Base-by-base conservation (phyloP, 2,888 invertebrate genomes). In the Cataglyphis rosenhaueri region DNA sequence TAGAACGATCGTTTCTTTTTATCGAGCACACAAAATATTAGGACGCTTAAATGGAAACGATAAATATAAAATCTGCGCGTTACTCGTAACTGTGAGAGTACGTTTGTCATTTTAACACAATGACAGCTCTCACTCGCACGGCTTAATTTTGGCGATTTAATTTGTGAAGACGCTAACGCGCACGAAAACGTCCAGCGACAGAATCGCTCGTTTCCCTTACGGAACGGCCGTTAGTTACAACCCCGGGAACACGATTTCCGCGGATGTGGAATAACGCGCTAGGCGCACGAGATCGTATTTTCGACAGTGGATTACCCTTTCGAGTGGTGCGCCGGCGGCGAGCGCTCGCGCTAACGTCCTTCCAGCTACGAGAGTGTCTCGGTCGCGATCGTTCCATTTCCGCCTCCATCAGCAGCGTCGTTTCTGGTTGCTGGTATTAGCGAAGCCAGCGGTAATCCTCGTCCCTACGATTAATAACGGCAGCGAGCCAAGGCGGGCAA, bases 221-320 rank as follows among this genome's bases (percentile, higher is more conserved):
- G 81, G 62, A 70, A 61, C 73, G 85, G 61, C 79, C 74, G 74
- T 66, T 78, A 79, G 76, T 70, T 85, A 82, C 65, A 82, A 48
- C 78, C 66, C 68, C 65, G 73, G 64, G 84, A 81, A 86, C 90
- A 86, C 83, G 88, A 89, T 86, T 88, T 88, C 88, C 86, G 84
- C 73, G 86, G 70, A 88, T 90, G 82, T 88, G 86, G 89, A 89
- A 85, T 88, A 88, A 83, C 86, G 85, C 73, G 86, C 75, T 78
- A 65, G 86, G 83, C 83, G 71, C 81, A 68, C 59, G 84, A 70
- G 84, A 88, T 88, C 85, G 89, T 90, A 89, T 90, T 89, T 89
- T 89, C 89, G 85, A 88, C 87, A 84, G 85, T 88, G 89, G 87
- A 90, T 90, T 90, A 88, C 90, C 89, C 84, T 86, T 89, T 88